A percentile compares a stretch with the other conserved stretches of the same genome.
Evolutionary conservation across 2,113 vertebrate genomes (phyloP).

Genomic region (Pyxicephalus adspersus): DNA sequence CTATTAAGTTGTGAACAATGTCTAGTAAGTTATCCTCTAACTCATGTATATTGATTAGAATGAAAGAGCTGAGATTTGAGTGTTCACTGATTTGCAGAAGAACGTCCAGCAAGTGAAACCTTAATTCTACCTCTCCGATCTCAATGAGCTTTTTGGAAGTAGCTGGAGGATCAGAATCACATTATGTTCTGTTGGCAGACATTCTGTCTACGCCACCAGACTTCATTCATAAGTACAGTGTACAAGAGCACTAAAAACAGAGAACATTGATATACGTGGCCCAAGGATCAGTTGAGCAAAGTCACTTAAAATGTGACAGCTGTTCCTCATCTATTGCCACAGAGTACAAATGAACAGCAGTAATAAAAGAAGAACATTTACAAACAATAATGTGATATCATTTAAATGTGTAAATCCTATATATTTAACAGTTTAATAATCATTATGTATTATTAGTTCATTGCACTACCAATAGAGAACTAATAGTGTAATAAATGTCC

Average conservation of each 20-base stretch:
- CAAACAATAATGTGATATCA: background rate
- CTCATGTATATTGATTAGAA: conserved; percentile 56
- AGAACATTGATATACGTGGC: conserved; percentile 27
- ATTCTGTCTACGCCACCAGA: conserved; percentile 45
- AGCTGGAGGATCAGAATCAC: conserved; percentile 29
- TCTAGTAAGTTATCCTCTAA: conserved; percentile 42
- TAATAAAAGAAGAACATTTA: conserved; percentile 1
- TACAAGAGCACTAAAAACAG: conserved; percentile 22
- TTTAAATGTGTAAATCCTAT: background rate
- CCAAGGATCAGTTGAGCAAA: conserved; percentile 14
- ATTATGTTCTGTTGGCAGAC: conserved; percentile 47
- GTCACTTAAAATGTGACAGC: conserved; percentile 9
- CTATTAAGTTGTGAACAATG: conserved; percentile 28
- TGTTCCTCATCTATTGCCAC: conserved; percentile 4
- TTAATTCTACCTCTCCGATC: conserved; percentile 35
- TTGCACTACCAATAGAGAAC: too few relatives aligned
- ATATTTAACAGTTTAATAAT: background rate
- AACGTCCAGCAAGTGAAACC: conserved; percentile 12
- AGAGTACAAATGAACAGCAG: conserved; percentile 1
- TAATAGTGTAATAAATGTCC: too few relatives aligned
- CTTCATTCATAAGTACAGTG: conserved; percentile 37
- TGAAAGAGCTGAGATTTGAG: conserved; percentile 35
- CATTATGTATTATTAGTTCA: too few relatives aligned
- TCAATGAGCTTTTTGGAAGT: conserved; percentile 14
- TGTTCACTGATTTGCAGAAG: conserved; percentile 29